Evolutionary conservation across 2,113 vertebrate species (phyloP).

Genomic region (Hypocryptadius cinnamomeus): DNA sequence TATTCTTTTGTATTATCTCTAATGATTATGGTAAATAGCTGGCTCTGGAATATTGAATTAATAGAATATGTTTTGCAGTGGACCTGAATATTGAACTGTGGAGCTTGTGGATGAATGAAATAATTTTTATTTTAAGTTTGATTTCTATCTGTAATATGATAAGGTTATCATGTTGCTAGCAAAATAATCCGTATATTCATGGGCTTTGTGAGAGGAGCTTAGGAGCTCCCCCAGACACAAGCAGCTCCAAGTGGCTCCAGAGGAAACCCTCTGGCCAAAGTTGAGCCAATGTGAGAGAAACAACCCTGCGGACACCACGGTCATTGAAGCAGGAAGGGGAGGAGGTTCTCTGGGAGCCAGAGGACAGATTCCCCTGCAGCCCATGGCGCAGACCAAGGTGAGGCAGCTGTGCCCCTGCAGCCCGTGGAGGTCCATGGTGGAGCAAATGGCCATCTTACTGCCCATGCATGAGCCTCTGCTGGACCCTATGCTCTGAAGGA

Average conservation of each 20-base stretch:
- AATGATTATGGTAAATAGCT: not conserved
- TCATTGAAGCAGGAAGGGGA: not conserved
- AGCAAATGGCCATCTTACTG: not conserved
- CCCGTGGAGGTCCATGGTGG: not conserved
- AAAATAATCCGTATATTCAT: not conserved
- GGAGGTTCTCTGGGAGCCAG: not conserved
- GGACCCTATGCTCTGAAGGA: not conserved
- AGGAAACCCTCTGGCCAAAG: not conserved
- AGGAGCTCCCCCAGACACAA: not conserved
- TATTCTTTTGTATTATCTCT: not conserved
- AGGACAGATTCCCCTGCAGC: not conserved
- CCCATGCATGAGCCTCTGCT: not conserved
- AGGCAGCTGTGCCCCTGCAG: not conserved
- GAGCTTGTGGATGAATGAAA: not conserved
- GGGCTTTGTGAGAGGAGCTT: not conserved
- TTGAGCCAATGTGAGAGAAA: not conserved
- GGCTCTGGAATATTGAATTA: not conserved
- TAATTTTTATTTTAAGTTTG: not conserved
- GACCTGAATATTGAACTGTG: not conserved
- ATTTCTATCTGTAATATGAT: not conserved
- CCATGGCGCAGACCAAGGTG: not conserved
- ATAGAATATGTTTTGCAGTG: not conserved
- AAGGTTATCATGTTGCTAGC: not conserved
- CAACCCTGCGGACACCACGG: not conserved
- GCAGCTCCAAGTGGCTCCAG: fast-evolving